Conservation (phyloP, 1,140 invertebrate species). For the Caenorhabditis inopinata region DNA sequence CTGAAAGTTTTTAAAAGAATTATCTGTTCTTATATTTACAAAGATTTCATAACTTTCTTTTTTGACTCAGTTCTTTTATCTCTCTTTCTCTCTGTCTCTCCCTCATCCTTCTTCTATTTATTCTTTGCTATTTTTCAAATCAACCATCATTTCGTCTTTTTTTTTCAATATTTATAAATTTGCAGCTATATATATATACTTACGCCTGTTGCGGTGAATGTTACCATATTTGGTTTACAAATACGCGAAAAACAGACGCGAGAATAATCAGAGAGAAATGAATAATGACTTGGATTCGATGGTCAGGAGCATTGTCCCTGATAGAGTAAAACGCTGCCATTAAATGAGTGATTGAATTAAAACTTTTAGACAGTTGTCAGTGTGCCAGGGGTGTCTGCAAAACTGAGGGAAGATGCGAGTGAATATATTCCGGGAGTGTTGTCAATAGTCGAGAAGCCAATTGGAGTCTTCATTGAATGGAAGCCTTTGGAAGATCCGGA, state of each 20-base stretch:
- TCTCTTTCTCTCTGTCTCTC: too few species aligned
- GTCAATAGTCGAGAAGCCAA: constrained; percentile 37
- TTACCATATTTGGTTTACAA: constrained; percentile 44
- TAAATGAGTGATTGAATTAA: too few species aligned
- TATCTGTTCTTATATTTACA: too few species aligned
- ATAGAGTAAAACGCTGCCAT: constrained; percentile 24
- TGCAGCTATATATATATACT: too few species aligned
- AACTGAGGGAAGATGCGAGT: not conserved
- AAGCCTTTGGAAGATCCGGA: constrained; percentile 40
- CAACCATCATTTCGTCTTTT: too few species aligned
- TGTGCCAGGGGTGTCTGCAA: constrained; percentile 25
- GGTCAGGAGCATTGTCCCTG: constrained; percentile 25
- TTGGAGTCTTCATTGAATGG: constrained; percentile 54
- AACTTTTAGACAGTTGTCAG: not conserved
- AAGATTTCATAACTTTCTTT: not conserved
- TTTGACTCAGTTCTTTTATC: too few species aligned
- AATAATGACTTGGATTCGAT: constrained; percentile 30
- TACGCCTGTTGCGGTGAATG: constrained; percentile 40
- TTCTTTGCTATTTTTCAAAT: too few species aligned
- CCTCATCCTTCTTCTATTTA: too few species aligned
- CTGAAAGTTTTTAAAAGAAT: too few species aligned
- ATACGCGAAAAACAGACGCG: constrained; percentile 35
- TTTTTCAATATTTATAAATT: too few species aligned
- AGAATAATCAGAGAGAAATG: constrained; percentile 42
- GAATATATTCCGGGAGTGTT: constrained; percentile 39